Evolutionary conservation across 2,113 vertebrate species (phyloP).

Genomic region (Hippocampus mohnikei): DNA sequence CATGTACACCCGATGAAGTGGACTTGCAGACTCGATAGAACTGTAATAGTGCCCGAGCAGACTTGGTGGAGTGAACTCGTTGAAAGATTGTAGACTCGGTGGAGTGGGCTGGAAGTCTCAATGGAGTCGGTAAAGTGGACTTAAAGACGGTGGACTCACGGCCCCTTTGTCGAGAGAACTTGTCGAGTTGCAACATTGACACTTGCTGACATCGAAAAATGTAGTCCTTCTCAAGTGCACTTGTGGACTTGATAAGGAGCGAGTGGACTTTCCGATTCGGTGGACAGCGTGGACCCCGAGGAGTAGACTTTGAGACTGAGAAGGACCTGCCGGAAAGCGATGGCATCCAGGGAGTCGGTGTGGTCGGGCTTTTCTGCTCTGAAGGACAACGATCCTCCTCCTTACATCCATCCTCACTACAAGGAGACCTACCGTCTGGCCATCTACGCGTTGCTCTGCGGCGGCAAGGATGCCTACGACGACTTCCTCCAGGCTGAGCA

Average conservation of each 20-base stretch:
- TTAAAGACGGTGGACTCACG: neutral
- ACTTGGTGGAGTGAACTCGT: too few species aligned
- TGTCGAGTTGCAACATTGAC: neutral
- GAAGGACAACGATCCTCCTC: constrained; percentile 74
- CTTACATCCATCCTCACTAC: constrained; percentile 85
- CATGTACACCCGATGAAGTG: neutral
- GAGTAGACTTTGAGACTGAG: neutral
- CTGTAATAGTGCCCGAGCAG: too few species aligned
- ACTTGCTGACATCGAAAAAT: neutral
- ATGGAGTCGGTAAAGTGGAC: neutral
- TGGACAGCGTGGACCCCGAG: neutral
- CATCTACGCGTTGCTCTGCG: constrained; percentile 83
- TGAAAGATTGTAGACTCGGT: neutral
- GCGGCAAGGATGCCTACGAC: constrained; percentile 80
- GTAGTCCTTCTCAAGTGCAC: neutral
- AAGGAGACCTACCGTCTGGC: constrained; percentile 87
- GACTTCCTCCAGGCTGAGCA: constrained; percentile 84
- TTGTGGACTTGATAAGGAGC: neutral
- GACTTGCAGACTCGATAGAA: neutral
- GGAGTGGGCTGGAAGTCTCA: too few species aligned
- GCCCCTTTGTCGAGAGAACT: too few species aligned
- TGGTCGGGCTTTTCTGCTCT: constrained; percentile 81
- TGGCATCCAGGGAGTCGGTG: constrained; percentile 73
- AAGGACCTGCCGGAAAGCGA: neutral
- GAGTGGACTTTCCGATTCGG: too few species aligned